Evolutionary conservation across 2,113 vertebrate species (phyloP).

Genomic region (Pedetes capensis): DNA sequence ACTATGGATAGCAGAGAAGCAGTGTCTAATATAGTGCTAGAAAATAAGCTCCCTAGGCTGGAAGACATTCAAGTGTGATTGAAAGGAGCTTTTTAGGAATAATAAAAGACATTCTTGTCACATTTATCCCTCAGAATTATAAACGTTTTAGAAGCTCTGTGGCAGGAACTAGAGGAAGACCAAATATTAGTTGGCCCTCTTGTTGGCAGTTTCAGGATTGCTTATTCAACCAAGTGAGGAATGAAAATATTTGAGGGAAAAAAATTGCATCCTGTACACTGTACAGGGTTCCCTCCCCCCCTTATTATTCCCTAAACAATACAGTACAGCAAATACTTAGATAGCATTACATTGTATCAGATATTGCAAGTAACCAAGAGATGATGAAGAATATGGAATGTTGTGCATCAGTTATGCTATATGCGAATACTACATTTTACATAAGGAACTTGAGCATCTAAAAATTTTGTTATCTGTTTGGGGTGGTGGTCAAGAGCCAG

Average conservation of each 20-base stretch:
- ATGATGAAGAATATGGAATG: background rate
- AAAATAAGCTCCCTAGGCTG: too few relatives aligned
- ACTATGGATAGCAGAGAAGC: too few relatives aligned
- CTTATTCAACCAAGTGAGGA: background rate
- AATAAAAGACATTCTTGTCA: background rate
- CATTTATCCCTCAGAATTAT: background rate
- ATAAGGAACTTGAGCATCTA: background rate
- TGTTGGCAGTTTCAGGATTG: too few relatives aligned
- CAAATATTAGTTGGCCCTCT: too few relatives aligned
- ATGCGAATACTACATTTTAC: background rate
- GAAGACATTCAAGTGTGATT: background rate
- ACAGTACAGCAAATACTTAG: background rate
- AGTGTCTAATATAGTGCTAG: too few relatives aligned
- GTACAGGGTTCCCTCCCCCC: background rate
- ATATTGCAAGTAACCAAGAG: background rate
- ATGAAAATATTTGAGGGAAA: background rate
- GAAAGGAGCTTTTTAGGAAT: background rate
- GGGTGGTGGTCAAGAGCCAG: background rate
- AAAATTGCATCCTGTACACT: background rate
- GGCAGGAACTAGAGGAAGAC: background rate
- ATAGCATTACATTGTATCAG: background rate
- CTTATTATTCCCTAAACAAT: background rate
- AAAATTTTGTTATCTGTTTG: background rate
- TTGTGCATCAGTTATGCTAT: background rate
- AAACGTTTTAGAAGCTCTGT: background rate